Percentiles rank a stretch among this genome's conserved stretches.
Conservation (phyloP, 1,140 invertebrate genomes). For the Lineus longissimus region DNA sequence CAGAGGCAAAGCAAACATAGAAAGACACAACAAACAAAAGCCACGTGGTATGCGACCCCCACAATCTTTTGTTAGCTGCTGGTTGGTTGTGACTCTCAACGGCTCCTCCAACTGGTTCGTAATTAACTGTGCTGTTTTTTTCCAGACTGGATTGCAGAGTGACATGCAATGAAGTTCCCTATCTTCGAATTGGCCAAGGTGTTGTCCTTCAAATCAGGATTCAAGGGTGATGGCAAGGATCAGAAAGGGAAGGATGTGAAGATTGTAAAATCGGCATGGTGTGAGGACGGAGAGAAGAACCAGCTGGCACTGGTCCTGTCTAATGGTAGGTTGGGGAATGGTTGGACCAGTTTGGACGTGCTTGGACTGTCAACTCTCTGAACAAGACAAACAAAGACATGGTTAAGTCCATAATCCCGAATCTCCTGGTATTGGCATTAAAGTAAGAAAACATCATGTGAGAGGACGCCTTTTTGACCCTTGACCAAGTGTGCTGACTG, state of each 20-base stretch:
- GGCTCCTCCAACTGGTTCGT: too few relatives aligned
- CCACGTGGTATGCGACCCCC: too few relatives aligned
- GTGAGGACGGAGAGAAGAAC: slow-evolving; percentile 35
- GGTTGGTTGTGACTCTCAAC: too few relatives aligned
- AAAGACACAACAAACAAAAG: too few relatives aligned
- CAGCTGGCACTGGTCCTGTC: slow-evolving; percentile 30
- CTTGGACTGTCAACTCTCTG: neutral
- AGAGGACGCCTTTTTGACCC: too few relatives aligned
- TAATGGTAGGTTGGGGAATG: slow-evolving; percentile 27
- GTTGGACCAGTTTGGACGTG: too few relatives aligned
- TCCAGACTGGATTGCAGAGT: too few relatives aligned
- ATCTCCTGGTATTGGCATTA: neutral
- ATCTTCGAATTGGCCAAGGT: slow-evolving; percentile 33
- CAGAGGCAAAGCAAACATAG: too few relatives aligned
- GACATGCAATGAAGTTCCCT: slow-evolving; percentile 13
- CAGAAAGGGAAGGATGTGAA: slow-evolving; percentile 13
- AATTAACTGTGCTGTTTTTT: too few relatives aligned
- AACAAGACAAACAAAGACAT: neutral
- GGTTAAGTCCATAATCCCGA: neutral
- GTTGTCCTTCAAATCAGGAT: slow-evolving; percentile 26
- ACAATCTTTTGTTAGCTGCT: too few relatives aligned
- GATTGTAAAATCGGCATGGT: slow-evolving; percentile 31
- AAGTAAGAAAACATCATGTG: too few relatives aligned
- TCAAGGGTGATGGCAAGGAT: neutral
- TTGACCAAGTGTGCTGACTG: too few relatives aligned